Evolutionary conservation across 1,140 invertebrate species (phyloP), one percentile per base, ranked within the genome.

Genomic region (Rhagoletis zephyria): DNA sequence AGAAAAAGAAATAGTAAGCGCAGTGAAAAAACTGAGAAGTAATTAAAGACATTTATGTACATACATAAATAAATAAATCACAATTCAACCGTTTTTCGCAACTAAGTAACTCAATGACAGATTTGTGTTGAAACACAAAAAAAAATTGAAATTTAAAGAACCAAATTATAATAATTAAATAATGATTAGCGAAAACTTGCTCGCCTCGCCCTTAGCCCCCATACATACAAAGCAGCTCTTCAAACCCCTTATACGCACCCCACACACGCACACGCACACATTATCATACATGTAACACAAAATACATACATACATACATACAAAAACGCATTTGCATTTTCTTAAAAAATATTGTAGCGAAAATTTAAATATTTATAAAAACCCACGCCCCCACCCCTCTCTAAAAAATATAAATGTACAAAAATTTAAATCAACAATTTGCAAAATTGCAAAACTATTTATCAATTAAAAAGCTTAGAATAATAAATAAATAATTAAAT

Each of bases 131-230:
- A 16, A 56, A 56, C 4, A 48, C 30, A 30, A 30, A 30, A 30
- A 30, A 19, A 56, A 7, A 56, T 81, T 81, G 45, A 81, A 51
- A n/a, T 45, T 45, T 19, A 19, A 10, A 19, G 0, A n/a, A 56
- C 19, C 19, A 81, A 19, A 10, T 56, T 56, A 81, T 56, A n/a
- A 56, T 77, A 59, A 59, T 4, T 48, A n/a, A 19, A 5, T 81
- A 56, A 81, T 30, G 19, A 81, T 81, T 81, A 81, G 74, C 16
- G 30, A 81, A 81, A 9, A 30, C 45, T 59, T 81, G 74, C 61
- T 63, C 12, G 61, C 4, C 42, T 6, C 70, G 4, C 45, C 3
- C 70, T 4, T 42, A 40, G 9, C 6, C 61, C 61, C 64, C 74
- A 81, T 30, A 30, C 30, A 30, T 30, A 56, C n/a, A 81, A 4